These are phyloP conservation scores for Saguinus imperator DNA, from an alignment of 2,113 vertebrate genomes.

Conservation along the genomic window DNA sequence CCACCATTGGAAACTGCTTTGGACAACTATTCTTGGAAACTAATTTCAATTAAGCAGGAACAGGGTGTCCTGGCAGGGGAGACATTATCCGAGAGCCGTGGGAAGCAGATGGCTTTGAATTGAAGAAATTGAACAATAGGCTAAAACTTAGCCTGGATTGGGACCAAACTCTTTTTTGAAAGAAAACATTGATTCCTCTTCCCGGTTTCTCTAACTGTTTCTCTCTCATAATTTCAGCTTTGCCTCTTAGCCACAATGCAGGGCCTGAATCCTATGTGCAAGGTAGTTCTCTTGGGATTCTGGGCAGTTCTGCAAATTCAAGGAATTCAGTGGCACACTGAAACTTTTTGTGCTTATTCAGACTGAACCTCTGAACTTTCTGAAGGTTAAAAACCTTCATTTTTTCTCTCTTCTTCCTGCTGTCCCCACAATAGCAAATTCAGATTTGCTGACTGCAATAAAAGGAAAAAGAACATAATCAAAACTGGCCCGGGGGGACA, in stretches of 20 bases:
- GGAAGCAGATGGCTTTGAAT: constrained; percentile 71
- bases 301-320: constrained; percentile 69
- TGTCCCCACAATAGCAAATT: constrained; percentile 75
- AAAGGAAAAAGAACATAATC: constrained; percentile 79
- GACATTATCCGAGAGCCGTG: constrained; percentile 44
- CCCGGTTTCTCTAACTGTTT: neutral
- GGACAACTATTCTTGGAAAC: constrained; percentile 73
- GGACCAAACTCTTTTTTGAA: constrained; percentile 16
- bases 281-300: constrained; percentile 70
- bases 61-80: constrained; percentile 71
- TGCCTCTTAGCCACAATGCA: constrained; percentile 57
- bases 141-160: constrained; percentile 60
- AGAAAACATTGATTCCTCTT: neutral
- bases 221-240: constrained; percentile 47
- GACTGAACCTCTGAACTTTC: constrained; percentile 77
- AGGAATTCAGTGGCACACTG: constrained; percentile 57
- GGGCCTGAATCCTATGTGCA: neutral
- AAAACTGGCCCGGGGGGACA: constrained; percentile 78
- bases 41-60: constrained; percentile 75
- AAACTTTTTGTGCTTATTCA: constrained; percentile 80
- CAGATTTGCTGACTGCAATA: constrained; percentile 80
- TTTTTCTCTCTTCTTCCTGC: constrained; percentile 56
- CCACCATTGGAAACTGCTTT: constrained; percentile 42
- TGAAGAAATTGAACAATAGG: constrained; percentile 65
- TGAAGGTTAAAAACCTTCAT: constrained; percentile 78